Evolutionary conservation across 2,113 vertebrate species (phyloP).

Genomic region (Perognathus longimembris): DNA sequence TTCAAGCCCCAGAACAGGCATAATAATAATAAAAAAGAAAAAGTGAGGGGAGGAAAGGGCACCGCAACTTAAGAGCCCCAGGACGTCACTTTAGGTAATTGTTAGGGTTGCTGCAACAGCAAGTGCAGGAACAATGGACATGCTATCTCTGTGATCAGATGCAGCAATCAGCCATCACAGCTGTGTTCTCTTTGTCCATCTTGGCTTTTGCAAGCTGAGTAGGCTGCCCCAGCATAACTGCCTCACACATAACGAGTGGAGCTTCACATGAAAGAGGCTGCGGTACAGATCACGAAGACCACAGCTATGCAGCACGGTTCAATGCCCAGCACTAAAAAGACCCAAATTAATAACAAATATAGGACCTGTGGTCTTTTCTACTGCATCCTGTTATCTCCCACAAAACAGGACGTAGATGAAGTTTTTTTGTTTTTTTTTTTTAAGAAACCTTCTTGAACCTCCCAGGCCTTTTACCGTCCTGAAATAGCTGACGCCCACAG

Average conservation of each 20-base stretch:
- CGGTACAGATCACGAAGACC: background rate
- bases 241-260: background rate
- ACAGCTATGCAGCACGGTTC: background rate
- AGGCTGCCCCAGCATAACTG: background rate
- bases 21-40: no score
- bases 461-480: background rate
- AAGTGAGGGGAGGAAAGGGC: background rate
- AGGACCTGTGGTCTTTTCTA: background rate
- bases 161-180: background rate
- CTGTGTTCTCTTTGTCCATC: background rate
- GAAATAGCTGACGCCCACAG: background rate
- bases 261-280: background rate
- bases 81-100: background rate
- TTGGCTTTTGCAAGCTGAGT: background rate
- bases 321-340: background rate
- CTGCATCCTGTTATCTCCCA: background rate
- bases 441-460: background rate
- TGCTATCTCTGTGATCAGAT: background rate
- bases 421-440: no score
- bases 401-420: background rate
- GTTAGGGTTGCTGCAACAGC: no score
- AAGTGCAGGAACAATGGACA: background rate
- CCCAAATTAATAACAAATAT: no score
- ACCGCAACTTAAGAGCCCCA: background rate
- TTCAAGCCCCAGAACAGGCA: no score